These are phyloP conservation scores for Procavia capensis DNA, from an alignment of 2,113 vertebrate genomes.

Conservation along the genomic window DNA sequence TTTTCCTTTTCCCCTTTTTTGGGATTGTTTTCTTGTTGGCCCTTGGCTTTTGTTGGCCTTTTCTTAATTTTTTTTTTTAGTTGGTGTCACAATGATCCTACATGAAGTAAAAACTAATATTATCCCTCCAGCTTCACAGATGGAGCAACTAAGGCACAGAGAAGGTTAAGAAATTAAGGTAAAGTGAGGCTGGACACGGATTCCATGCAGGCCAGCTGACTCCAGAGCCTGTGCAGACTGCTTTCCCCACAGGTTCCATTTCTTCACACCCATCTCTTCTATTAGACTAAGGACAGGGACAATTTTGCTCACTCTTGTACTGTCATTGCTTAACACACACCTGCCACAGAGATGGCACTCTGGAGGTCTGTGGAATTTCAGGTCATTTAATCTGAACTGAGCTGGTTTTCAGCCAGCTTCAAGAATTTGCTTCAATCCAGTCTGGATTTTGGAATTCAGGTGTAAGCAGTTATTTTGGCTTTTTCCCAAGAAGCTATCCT, in stretches of 20 bases:
- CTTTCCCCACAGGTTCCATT: neutral
- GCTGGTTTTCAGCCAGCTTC: neutral
- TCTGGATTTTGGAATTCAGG: neutral
- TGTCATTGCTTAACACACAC: neutral
- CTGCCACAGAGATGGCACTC: neutral
- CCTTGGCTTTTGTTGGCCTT: neutral
- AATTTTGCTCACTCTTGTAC: neutral
- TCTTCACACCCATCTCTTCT: neutral
- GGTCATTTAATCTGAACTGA: neutral
- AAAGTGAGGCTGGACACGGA: neutral
- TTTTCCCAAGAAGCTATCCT: neutral
- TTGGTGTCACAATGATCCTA: no score
- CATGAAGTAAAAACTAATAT: neutral
- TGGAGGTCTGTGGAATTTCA: neutral
- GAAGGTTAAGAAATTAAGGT: neutral
- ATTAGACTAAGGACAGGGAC: neutral
- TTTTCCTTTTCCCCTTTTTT: neutral
- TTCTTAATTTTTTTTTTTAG: no score
- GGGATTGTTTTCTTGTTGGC: neutral
- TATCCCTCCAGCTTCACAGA: neutral
- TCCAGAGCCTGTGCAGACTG: neutral
- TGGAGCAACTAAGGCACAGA: neutral
- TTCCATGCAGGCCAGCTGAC: neutral
- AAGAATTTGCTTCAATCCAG: neutral
- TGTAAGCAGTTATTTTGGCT: neutral